Base-by-base conservation (phyloP, 2,797 vertebrate species). In the Mallotus villosus region DNA sequence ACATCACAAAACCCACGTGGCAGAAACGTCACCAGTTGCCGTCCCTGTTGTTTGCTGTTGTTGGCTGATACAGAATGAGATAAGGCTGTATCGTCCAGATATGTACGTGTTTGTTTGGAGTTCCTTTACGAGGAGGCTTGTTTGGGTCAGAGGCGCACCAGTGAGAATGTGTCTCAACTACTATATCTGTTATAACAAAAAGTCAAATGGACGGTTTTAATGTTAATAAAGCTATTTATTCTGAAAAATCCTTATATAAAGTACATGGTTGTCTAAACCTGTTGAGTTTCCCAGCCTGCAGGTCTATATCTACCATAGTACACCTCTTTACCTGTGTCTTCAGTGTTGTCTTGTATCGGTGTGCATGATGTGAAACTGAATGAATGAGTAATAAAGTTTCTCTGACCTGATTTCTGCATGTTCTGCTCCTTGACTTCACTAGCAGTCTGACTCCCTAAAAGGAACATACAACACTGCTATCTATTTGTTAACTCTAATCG, bases 301-400 rank as follows among this genome's bases (percentile, higher is more conserved):
- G 24, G 71, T 57, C 41, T 73, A 0, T 49, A 19, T 8, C 22
- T 24, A 8, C 34, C 63, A 49, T 49, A 24, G 63, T 25, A 27
- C 8, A 66, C 0, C 34, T 37, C 32, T 53, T 77, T 74, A 82
- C 84, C 78, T 78, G 41, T 55, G 72, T 73, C 72, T 76, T 4
- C 27, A 64, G 69, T 74, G 24, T 74, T 78, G 58, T 84, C 76
- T 71, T 79, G 24, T 73, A 63, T 86, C 86, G 84, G 87, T 79
- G 84, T 91, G 88, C 81, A 84, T 74, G 76, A 84, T 74, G 76
- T 85, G 80, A 82, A 76, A 81, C 71, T 77, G 84, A 74, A 86
- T 84, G 82, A 82, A 83, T 85, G 83, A 84, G 75, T 71, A 90
- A 89, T 91, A 91, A 91, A 91, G 78, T 79, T 71, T 51, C 41